Conservation (phyloP, 2,797 vertebrate genomes). For the Tamandua tetradactyla region DNA sequence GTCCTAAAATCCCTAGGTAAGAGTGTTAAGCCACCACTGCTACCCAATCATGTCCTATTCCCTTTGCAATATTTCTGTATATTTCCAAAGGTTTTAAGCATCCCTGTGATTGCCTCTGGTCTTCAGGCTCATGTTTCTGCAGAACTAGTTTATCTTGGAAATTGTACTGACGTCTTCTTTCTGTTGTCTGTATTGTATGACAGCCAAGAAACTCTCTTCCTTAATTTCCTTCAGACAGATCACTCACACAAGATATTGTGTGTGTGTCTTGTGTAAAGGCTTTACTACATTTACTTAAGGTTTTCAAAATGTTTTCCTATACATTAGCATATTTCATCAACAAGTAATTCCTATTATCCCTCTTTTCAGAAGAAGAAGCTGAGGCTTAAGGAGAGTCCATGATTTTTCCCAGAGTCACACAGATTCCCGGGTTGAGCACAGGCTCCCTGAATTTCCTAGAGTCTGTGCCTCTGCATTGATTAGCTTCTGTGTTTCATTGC, state of each 20-base stretch:
- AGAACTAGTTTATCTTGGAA: neutral
- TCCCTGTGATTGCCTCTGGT: neutral
- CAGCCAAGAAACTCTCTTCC: neutral
- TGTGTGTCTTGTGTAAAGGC: neutral
- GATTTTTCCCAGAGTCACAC: neutral
- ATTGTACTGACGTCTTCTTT: neutral
- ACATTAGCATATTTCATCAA: neutral
- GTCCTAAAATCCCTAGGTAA: neutral
- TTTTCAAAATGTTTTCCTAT: neutral
- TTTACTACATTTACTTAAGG: neutral
- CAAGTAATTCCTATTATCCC: neutral
- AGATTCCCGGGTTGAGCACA: neutral
- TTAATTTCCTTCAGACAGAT: neutral
- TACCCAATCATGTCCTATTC: neutral
- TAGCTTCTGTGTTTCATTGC: neutral
- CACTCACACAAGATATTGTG: neutral
- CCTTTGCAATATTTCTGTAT: neutral
- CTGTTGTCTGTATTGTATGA: neutral
- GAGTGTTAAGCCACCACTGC: neutral
- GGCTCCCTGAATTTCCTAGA: neutral
- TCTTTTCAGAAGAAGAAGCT: slow-evolving; percentile 13
- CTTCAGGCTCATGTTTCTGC: neutral
- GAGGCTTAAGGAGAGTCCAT: neutral
- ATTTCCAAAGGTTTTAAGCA: neutral
- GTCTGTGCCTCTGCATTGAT: neutral